Evolutionary conservation across 2,888 invertebrate species (phyloP), one percentile per base, ranked within the genome.

Genomic region (Polyploca ridens): DNA sequence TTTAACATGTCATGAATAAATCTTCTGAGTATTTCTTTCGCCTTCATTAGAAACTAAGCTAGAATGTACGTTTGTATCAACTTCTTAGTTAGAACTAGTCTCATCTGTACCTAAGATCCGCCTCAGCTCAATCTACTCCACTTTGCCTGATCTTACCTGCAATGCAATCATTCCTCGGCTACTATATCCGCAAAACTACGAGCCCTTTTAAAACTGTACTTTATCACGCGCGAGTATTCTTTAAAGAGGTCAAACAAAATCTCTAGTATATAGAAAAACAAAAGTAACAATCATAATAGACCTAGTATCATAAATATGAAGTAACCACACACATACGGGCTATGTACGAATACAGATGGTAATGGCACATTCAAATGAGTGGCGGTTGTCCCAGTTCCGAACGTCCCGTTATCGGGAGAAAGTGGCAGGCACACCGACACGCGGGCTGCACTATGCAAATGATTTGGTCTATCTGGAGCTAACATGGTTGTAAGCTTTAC

Each of bases 391-490:
- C 93, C 87, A 91, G 85, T 83, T 92, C 70, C 71, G 27, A 78
- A 71, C 41, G 84, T 90, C 90, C 93, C 92, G 93, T 91, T 92
- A 90, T 78, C 68, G 66, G 84, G 93, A 87, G 93, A 93, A 93
- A 93, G 93, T 93, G 91, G 75, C 81, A 70, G 73, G 69, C 75
- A 71, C 73, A 69, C 66, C 77, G 77, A 54, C 54, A 54, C 54
- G 54, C 82, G 77, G 76, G 73, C 64, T 89, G 90, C 88, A 89
- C 90, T 93, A 93, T 91, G 92, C 89, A 91, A 93, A 93, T 93
- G 91, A 91, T 27, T 41, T 41, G 41, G 13, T 41, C n/a, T 46
- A 46, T 6, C 46, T 46, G 38, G 38, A 38, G 44, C 7, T 41
- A 44, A 44, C 44, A 44, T 44, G 44, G 14, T 3, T 13, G 44